Base-by-base conservation (phyloP, 2,797 vertebrate genomes). In the Ispidina lecontei region DNA sequence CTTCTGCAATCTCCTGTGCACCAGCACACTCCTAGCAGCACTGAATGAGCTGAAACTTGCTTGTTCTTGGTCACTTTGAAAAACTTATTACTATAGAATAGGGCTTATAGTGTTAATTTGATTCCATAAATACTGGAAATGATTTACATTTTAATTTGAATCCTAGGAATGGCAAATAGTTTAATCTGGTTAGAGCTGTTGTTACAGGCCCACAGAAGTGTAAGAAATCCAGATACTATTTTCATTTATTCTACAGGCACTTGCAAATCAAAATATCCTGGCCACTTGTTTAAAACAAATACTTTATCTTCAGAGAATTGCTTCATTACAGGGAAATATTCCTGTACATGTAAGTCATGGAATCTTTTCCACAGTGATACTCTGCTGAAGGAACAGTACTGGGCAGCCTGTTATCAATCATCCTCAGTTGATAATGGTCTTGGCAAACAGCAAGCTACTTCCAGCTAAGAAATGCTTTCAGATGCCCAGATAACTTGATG, bases 21-120 rank as follows among this genome's bases (percentile, higher is more conserved):
- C 46, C 73, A 88, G 90, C 93, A 86, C 35, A 3, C 76, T 93
- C 84, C 71, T 60, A 55, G 79, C 78, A 80, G 77, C 71, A 78
- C 70, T 2, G 19, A 62, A 41, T 41, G 21, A 67, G 71, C 54
- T 76, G 60, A 62, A 84, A 64, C 49, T 2, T 3, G 11, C 46
- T 82, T 23, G 4, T 31, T 82, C 63, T 44, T 76, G 56, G 68
- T 60, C 39, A 29, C 25, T 54, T 33, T 13, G 49, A 12, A 41
- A 71, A 69, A 43, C 43, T 46, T 28, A 7, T 35, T 46, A 3
- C 9, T 44, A 6, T 0, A 51, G 49, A 4, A 4, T 7, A 31
- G 31, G 35, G 39, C n/a, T 72, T 39, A 4, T 13, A 2, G 17
- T 28, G 43, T 28, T 46, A 4, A 39, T 90, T 44, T 44, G 41